phyloP scores from a whole-genome alignment of 2,888 invertebrate genomes.

The Zootermopsis nevadensis region DNA sequence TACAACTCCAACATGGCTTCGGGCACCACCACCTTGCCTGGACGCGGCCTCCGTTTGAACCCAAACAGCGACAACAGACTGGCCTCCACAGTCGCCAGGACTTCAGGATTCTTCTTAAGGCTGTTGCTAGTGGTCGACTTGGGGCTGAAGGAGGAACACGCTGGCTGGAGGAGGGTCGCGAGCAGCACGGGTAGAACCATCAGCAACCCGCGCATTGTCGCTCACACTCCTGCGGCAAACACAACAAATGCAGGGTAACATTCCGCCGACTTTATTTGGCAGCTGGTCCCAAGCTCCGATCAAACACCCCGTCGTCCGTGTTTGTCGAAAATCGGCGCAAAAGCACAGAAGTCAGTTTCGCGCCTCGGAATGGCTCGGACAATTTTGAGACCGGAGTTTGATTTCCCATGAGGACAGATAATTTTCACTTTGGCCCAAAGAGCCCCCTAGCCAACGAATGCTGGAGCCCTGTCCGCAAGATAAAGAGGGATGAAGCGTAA shows the following conservation, averaged over 20 bases:
- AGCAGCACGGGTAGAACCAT: slow-evolving; percentile 59
- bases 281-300: too few relatives aligned
- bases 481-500: too few relatives aligned
- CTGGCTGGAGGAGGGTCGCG: slow-evolving; percentile 56
- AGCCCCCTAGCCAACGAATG: too few relatives aligned
- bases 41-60: slow-evolving; percentile 68
- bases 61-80: slow-evolving; percentile 73
- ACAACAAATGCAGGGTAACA: not conserved
- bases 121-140: slow-evolving; percentile 28
- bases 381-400: too few relatives aligned
- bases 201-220: slow-evolving; percentile 61
- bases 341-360: too few relatives aligned
- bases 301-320: too few relatives aligned
- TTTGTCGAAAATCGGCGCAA: too few relatives aligned
- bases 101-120: slow-evolving; percentile 56
- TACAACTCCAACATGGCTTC: slow-evolving; percentile 85
- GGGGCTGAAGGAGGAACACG: slow-evolving; percentile 38
- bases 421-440: too few relatives aligned
- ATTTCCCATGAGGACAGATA: too few relatives aligned
- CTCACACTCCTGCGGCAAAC: slow-evolving; percentile 59
- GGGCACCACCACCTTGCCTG: slow-evolving; percentile 72
- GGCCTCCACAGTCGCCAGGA: slow-evolving; percentile 67
- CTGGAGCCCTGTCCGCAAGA: too few relatives aligned
- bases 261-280: too few relatives aligned
- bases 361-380: too few relatives aligned